Evolutionary conservation across 2,113 vertebrate species (phyloP), one percentile per base, ranked within the genome.

Genomic region (Ramphastos sulfuratus): DNA sequence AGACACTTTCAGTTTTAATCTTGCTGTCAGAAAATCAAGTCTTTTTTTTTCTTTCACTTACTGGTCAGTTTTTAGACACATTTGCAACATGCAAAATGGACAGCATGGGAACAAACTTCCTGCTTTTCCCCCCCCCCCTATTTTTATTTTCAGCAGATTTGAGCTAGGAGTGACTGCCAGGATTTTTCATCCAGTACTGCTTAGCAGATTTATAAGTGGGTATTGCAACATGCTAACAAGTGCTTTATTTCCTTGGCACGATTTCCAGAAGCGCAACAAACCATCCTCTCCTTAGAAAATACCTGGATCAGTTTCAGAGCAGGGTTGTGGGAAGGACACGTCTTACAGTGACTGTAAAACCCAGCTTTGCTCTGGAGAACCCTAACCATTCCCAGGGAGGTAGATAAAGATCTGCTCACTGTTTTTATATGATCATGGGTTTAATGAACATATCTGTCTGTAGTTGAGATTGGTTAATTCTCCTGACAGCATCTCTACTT

Each of bases 141-240:
- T 24, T 31, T 54, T 58, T 83, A 56, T 72, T 94, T 91, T 80
- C 50, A 82, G 78, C 54, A 92, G 19, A 67, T 93, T 79, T 87
- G 42, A 89, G 82, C 15, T 37, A 81, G 44, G 13, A 1, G 0
- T 23, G 11, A 76, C 71, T 92, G 78, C 74, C 70, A 93, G 15
- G n/a, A 79, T 69, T 82, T 79, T 89, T 89, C 44, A 85, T 35
- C 17, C 25, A 89, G 12, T 23, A 44, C 19, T 39, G 7, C 44
- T 78, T 59, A 79, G 19, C 42, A 85, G 66, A 75, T 76, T 87
- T 91, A 0, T 79, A 89, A 87, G 24, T 73, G 66, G 16, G 27
- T 74, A 87, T 11, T 52, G 7, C 3, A 3, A 92, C 4, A 12
- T 13, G 20, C 10, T 89, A 91, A 79, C 25, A 82, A 82, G 80